Base-by-base conservation (phyloP, 53 echinoderm and acorn worm genomes). In the Luidia sarsii region DNA sequence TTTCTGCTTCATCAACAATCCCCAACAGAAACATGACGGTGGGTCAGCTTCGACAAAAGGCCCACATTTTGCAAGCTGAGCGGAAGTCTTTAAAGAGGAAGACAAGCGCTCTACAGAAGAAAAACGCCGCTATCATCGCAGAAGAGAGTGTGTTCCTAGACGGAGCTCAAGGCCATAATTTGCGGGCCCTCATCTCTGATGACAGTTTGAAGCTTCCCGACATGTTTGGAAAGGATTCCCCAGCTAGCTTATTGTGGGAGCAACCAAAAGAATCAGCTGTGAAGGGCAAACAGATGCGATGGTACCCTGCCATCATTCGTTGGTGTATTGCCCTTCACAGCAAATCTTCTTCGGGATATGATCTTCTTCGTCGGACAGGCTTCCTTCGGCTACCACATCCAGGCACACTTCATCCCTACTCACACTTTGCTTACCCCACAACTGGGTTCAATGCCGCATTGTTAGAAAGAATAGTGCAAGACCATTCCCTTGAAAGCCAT, bases 291-390 rank as follows among this genome's bases (percentile, higher is more conserved):
- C 6, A 41, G 41, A 84, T 84, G 67, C 63, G 84, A 1, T 86
- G 86, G 86, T 80, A 86, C 57, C 80, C 80, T n/a, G 67, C 86
- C 22, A 69, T 86, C 27, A 69, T 80, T 6, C 22, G 77, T 11
- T 86, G 67, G 67, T 86, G 86, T 37, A 80, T 86, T 25, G 67
- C 79, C 15, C 39, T 87, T 34, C 80, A 41, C 6, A 41, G 6
- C 41, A 41, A 7, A 41, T 41, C 41, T 41, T 6, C 41, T 41
- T 7, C 6, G 2, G 49, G 21, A 7, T 86, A 79, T 15, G 35
- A 67, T 20, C 16, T 80, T 2, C 57, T 87, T 7, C 48, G 87
- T 5, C 27, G 49, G 14, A 60, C 70, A 35, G 67, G 67, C 0
- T 87, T 87, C 23, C 35, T 87, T 1, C 68, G 49, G 20, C 64